Percentiles rank a stretch among this genome's conserved stretches.
Conservation (phyloP, 2,797 vertebrate species). For the Pachyuromys duprasi region DNA sequence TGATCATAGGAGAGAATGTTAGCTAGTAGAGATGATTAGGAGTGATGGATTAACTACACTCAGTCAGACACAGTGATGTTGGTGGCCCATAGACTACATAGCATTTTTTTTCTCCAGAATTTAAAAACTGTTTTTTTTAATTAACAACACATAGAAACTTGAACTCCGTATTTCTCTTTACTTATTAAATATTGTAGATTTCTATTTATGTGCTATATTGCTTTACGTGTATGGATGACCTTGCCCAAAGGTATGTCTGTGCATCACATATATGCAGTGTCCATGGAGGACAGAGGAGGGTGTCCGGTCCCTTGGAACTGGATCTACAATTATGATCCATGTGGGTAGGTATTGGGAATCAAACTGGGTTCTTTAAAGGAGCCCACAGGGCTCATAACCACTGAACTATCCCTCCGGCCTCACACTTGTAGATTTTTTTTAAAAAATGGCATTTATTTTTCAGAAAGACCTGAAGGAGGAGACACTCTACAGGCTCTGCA, state of each 20-base stretch:
- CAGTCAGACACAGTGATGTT: not conserved
- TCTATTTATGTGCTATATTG: not conserved
- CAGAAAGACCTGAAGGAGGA: not conserved
- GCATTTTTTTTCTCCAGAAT: not conserved
- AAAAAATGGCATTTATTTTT: not conserved
- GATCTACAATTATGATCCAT: too few species aligned
- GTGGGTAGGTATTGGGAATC: not conserved
- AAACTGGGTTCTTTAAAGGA: not conserved
- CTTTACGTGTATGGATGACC: not conserved
- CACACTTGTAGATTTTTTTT: not conserved
- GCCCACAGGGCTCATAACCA: not conserved
- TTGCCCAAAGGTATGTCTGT: not conserved
- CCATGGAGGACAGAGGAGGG: not conserved
- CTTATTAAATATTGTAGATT: not conserved
- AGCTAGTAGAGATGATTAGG: not conserved
- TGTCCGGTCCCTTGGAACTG: not conserved
- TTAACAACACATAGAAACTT: not conserved
- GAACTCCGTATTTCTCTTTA: not conserved
- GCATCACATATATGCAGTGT: too few species aligned
- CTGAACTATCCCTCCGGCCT: not conserved
- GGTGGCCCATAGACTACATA: not conserved
- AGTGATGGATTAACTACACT: not conserved
- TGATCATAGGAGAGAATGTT: not conserved
- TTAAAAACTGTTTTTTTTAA: constrained; percentile 46
- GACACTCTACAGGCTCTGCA: not conserved